Evolutionary conservation across 2,113 vertebrate species (phyloP), one percentile per base, ranked within the genome.

Genomic region (Mirza zaza): DNA sequence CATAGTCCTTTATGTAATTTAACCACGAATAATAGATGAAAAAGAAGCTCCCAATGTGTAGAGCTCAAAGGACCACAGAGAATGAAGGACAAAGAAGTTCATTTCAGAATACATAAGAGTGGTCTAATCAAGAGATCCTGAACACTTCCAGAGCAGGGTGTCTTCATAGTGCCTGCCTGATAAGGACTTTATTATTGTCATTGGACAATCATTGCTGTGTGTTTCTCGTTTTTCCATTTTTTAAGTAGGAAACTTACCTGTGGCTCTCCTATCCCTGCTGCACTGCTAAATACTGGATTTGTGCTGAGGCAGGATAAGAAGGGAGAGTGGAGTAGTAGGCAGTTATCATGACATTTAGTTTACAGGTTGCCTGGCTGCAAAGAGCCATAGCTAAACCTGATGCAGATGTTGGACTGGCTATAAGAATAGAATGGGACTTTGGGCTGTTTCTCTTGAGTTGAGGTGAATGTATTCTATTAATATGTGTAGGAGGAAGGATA

Each of bases 331-430:
- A 63, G 17, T 4, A 34, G 7, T 8, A 27, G 63, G 27, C 9
- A 45, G 48, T 63, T 48, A 63, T 6, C 32, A 39, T 39, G 39
- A 68, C 83, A 23, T 52, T 87, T 7, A 57, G 52, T 63, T 67
- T 8, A n/a, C 0, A 23, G 39, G 57, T 45, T n/a, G 10, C 0
- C 7, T 36, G 10, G 34, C 20, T 63, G 25, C 55, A 27, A 63
- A 55, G 52, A 80, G 25, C 42, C 36, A 55, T 2, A 80, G 34
- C 17, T 42, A 36, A 48, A 32, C 36, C 20, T 34, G 27, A 42
- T 13, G 5, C 8, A 63, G 32, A 77, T 27, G 29, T 9, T 65
- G 34, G 21, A 29, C 32, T 61, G 45, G 8, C 79, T 36, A 8
- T 59, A 71, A 85, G 61, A 84, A 84, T 15, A 17, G 7, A 8